These are phyloP conservation scores for Pelodiscus sinensis DNA, from an alignment of 2,113 vertebrate species.

Conservation along the genomic window DNA sequence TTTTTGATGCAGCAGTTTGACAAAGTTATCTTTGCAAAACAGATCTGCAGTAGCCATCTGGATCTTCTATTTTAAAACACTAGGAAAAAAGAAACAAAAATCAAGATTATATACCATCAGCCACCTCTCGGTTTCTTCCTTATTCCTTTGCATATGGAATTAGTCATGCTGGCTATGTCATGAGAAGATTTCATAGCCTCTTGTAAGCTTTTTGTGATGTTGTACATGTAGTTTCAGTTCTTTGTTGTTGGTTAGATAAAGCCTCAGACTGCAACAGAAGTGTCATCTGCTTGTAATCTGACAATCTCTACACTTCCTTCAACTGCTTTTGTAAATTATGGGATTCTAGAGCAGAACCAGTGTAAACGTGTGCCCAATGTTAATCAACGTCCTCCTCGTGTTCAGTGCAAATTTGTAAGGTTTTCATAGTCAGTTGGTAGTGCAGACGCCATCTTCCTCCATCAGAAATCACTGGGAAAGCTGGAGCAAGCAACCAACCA, in stretches of 20 bases:
- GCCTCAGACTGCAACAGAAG: not conserved
- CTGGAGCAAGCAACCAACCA: not conserved
- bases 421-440: not conserved
- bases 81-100: not conserved
- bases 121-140: not conserved
- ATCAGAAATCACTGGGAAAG: not conserved
- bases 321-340: not conserved
- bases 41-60: accelerated
- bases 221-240: not conserved
- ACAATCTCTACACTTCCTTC: not conserved
- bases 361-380: not conserved
- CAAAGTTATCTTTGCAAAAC: not conserved
- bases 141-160: not conserved
- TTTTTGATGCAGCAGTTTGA: not conserved
- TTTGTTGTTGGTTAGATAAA: not conserved
- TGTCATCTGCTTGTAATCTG: not conserved
- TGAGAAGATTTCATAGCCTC: not conserved
- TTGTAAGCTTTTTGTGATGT: not conserved
- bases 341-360: accelerated
- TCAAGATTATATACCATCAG: not conserved
- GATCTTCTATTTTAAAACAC: not conserved
- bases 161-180: accelerated
- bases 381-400: not conserved
- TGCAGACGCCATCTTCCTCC: not conserved
- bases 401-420: not conserved